A percentile compares a stretch with the other conserved stretches of the same genome.
Evolutionary conservation across 2,797 vertebrate genomes (phyloP).

Genomic region (Hippocampus kuda): DNA sequence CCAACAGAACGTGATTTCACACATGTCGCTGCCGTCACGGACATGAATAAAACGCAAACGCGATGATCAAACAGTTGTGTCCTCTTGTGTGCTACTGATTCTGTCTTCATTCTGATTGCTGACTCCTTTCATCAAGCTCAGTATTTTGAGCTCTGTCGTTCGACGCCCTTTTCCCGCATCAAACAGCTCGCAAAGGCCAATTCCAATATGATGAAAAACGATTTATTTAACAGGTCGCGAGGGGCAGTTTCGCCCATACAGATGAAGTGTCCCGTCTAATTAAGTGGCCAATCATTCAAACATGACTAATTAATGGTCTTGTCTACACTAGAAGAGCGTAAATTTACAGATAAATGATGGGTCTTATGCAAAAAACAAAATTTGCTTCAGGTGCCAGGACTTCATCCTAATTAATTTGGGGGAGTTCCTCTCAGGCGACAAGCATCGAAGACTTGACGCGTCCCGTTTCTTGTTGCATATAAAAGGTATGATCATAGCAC

Average conservation of each 20-base stretch:
- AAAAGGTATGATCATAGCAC: neutral
- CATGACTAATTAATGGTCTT: neutral
- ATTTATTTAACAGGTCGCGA: neutral
- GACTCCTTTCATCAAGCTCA: neutral
- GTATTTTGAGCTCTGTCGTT: neutral
- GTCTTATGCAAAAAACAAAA: neutral
- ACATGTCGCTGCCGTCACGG: neutral
- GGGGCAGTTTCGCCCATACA: neutral
- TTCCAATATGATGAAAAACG: neutral
- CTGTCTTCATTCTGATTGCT: neutral
- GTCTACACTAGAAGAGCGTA: neutral
- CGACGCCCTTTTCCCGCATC: neutral
- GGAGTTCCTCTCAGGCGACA: neutral
- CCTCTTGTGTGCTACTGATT: neutral
- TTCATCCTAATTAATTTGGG: too few species aligned
- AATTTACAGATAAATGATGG: neutral
- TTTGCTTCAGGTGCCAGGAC: too few species aligned
- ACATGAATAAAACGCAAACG: neutral
- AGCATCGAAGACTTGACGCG: neutral
- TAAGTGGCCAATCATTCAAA: neutral
- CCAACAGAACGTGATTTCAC: neutral
- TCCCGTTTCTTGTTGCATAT: neutral
- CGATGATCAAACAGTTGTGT: neutral
- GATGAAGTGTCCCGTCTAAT: neutral
- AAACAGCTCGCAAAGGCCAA: neutral